Conservation (phyloP, 53 echinoderm and acorn worm species). For the Luidia sarsii region DNA sequence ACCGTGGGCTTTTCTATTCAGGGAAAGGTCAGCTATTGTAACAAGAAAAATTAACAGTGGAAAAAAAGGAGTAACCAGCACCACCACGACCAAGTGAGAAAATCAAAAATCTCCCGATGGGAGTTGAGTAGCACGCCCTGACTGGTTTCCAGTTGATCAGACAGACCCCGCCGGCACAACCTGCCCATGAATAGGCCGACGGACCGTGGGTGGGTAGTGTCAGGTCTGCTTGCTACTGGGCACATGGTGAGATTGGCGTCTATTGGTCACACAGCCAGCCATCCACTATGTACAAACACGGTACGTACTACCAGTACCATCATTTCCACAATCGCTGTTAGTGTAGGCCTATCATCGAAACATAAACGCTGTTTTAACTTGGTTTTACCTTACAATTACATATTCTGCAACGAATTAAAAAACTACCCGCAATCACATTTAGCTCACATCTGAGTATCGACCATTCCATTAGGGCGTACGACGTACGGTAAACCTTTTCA, state of each 20-base stretch:
- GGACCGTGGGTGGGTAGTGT: conserved; percentile 3
- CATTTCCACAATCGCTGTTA: too few relatives aligned
- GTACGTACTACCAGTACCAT: too few relatives aligned
- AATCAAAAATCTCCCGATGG: conserved; percentile 1
- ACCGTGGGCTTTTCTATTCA: not conserved
- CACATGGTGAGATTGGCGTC: too few relatives aligned
- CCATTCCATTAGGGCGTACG: too few relatives aligned
- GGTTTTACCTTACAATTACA: too few relatives aligned
- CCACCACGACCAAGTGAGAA: conserved; percentile 27
- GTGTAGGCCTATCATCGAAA: too few relatives aligned
- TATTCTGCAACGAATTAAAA: too few relatives aligned
- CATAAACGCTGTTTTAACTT: too few relatives aligned
- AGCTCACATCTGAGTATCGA: not conserved
- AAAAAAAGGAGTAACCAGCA: not conserved
- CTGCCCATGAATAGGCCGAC: conserved; percentile 4
- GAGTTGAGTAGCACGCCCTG: not conserved
- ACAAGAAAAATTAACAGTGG: not conserved
- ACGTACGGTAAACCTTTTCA: too few relatives aligned
- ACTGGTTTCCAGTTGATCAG: not conserved
- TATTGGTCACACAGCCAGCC: too few relatives aligned
- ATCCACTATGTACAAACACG: too few relatives aligned
- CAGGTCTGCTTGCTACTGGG: not conserved
- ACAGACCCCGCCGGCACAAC: conserved; percentile 8
- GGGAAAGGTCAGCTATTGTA: conserved; percentile 16
- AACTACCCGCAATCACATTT: too few relatives aligned